Percentiles rank a stretch among this genome's conserved stretches.
Conservation (phyloP, 2,113 vertebrate genomes). For the Balaeniceps rex region DNA sequence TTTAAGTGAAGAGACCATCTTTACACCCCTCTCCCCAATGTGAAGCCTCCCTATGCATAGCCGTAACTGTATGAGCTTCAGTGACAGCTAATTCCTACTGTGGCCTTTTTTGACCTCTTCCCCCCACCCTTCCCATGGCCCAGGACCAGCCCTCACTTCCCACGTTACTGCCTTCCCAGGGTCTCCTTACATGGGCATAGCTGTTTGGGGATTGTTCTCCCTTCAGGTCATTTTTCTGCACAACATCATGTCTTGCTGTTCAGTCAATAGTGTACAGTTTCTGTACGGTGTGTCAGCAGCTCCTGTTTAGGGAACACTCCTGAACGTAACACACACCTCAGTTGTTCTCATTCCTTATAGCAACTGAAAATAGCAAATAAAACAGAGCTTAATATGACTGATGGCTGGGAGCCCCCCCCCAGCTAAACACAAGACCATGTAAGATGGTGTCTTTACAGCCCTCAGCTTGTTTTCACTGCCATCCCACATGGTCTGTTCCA, state of each 20-base stretch:
- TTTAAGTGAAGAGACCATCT: neutral
- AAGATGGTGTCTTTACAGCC: neutral
- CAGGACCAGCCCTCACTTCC: neutral
- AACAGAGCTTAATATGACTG: neutral
- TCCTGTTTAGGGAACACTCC: neutral
- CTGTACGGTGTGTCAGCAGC: neutral
- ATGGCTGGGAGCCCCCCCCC: neutral
- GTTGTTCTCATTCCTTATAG: neutral
- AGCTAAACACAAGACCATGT: neutral
- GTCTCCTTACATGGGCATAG: neutral
- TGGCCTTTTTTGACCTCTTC: neutral
- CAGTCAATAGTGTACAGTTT: neutral
- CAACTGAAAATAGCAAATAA: neutral
- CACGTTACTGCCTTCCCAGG: neutral
- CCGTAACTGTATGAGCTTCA: neutral
- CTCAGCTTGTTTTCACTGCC: neutral
- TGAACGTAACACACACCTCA: neutral
- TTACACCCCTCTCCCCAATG: neutral
- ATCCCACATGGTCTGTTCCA: neutral
- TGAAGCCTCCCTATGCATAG: neutral
- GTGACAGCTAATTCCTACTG: neutral
- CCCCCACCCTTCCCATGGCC: accelerated
- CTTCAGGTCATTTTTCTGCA: neutral
- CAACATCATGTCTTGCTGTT: neutral
- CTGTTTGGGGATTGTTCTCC: neutral